Evolutionary conservation across 1,140 invertebrate genomes (phyloP).

Genomic region (Grapholita molesta): DNA sequence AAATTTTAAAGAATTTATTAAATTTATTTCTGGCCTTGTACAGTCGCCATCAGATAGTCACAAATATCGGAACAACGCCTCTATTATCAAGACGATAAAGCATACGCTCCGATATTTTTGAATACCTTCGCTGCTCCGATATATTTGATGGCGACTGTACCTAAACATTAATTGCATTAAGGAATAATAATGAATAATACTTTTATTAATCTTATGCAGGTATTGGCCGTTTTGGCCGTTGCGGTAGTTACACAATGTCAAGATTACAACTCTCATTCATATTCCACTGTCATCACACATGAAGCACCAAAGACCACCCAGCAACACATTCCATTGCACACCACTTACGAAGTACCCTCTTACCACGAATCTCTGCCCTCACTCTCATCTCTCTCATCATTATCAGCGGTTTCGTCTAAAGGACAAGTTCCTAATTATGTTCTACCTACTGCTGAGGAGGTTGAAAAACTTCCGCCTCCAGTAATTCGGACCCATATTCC

Average conservation of each 20-base stretch:
- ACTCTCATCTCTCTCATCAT: not conserved
- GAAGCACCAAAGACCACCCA: slow-evolving; percentile 28
- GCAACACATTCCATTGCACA: slow-evolving; percentile 19
- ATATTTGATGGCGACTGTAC: no score
- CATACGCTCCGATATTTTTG: no score
- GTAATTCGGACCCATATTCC: slow-evolving; percentile 11
- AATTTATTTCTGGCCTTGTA: no score
- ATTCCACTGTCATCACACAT: slow-evolving; percentile 30
- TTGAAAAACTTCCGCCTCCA: not conserved
- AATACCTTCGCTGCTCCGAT: no score
- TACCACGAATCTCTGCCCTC: not conserved
- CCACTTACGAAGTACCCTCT: not conserved
- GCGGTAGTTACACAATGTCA: slow-evolving; percentile 29
- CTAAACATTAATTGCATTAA: no score
- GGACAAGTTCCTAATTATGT: not conserved
- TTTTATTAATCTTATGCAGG: slow-evolving; percentile 20
- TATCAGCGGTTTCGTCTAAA: not conserved
- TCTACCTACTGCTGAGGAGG: not conserved
- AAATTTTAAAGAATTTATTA: no score
- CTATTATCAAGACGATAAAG: no score
- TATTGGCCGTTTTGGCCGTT: slow-evolving; percentile 18
- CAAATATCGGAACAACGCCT: no score
- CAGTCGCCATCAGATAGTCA: no score
- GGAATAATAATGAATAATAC: not conserved
- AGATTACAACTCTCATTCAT: slow-evolving; percentile 27